Evolutionary conservation across 1,140 invertebrate genomes (phyloP).

Genomic region (Aphaenogaster rudis): DNA sequence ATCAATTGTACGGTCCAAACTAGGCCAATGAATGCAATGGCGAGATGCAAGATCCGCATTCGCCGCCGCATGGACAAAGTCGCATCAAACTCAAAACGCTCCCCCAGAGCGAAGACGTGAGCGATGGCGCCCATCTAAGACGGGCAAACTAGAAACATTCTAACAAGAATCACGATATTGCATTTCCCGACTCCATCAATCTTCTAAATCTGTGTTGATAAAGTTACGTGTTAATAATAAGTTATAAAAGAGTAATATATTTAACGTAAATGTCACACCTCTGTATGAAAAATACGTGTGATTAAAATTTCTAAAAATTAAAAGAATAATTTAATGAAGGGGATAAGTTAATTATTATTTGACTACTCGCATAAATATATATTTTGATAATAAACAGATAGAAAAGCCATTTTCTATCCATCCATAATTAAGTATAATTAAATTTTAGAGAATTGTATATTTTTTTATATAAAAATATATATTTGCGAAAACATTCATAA

Average conservation of each 20-base stretch:
- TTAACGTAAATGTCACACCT: not conserved
- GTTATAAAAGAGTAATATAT: not conserved
- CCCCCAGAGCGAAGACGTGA: not conserved
- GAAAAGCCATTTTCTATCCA: not conserved
- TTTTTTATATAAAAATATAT: not conserved
- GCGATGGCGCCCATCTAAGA: not conserved
- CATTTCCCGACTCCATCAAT: slow-evolving; percentile 20
- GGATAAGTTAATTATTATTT: not conserved
- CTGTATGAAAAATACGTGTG: not conserved
- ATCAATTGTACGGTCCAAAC: slow-evolving; percentile 69
- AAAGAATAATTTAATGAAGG: not conserved
- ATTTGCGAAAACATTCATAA: not conserved
- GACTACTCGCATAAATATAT: not conserved
- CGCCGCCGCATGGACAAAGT: slow-evolving; percentile 3
- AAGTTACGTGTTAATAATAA: not conserved
- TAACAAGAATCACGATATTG: not conserved
- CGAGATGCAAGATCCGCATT: slow-evolving; percentile 45
- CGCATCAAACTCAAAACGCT: not conserved
- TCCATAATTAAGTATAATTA: not conserved
- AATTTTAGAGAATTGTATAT: not conserved
- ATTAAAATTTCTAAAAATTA: slow-evolving; percentile 4
- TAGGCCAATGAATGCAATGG: slow-evolving; percentile 64
- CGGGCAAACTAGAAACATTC: not conserved
- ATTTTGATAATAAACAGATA: not conserved
- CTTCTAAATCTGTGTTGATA: not conserved